A percentile compares a stretch with the other conserved stretches of the same genome.
phyloP scores from a whole-genome alignment of 2,113 vertebrate species.

The Myrmecophaga tridactyla region DNA sequence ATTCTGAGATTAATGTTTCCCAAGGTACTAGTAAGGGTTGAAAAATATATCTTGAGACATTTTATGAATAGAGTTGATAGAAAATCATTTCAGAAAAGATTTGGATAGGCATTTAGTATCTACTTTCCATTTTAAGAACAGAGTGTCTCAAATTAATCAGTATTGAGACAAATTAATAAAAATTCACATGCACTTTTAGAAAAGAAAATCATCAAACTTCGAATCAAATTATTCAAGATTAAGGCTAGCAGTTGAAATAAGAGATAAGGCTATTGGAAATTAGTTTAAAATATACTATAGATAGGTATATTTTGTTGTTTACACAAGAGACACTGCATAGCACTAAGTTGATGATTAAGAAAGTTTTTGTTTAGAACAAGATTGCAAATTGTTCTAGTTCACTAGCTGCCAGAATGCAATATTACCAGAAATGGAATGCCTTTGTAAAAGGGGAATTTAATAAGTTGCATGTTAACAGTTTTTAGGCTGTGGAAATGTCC shows the following conservation, averaged over 20 bases:
- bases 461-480: too few species aligned
- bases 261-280: neutral
- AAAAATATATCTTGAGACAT: constrained; percentile 56
- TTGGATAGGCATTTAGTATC: neutral
- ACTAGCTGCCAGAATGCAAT: too few species aligned
- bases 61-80: constrained; percentile 59
- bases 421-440: too few species aligned
- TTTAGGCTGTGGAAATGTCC: too few species aligned
- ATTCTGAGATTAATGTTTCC: constrained; percentile 78
- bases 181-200: neutral
- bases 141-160: neutral
- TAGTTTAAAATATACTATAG: neutral
- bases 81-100: constrained; percentile 65
- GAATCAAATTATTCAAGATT: neutral
- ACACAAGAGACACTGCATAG: neutral
- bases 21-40: constrained; percentile 60
- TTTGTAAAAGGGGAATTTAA: too few species aligned
- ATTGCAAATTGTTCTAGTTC: too few species aligned
- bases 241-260: neutral
- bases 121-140: constrained; percentile 30
- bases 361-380: neutral
- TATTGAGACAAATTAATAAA: constrained; percentile 26
- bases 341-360: neutral
- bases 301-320: neutral
- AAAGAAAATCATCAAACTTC: neutral